phyloP scores from a whole-genome alignment of 2,113 vertebrate genomes.

The Herpetotheres cachinnans region DNA sequence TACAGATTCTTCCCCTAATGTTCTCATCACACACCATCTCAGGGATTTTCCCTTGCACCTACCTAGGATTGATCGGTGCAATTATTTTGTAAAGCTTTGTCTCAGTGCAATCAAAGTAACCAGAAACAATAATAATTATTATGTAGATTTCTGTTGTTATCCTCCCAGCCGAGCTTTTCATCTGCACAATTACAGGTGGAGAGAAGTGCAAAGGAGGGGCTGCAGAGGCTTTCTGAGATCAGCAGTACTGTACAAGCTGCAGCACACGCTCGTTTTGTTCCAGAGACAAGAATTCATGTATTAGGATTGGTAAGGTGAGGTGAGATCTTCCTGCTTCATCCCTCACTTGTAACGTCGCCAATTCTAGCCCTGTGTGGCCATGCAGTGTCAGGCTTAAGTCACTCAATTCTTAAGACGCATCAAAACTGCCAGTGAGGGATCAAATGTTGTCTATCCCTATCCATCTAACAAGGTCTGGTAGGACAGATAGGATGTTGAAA shows the following conservation, averaged over 20 bases:
- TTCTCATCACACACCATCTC: background rate
- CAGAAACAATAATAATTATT: constrained; percentile 53
- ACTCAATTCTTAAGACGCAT: background rate
- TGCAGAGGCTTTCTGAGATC: background rate
- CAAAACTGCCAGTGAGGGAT: background rate
- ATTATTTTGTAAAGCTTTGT: constrained; percentile 52
- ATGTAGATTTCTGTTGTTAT: constrained; percentile 28
- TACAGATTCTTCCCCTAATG: background rate
- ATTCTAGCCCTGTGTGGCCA: background rate
- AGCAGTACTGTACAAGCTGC: background rate
- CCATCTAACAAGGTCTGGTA: background rate
- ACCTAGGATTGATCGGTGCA: constrained; percentile 8
- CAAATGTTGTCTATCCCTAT: background rate
- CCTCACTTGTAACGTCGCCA: background rate
- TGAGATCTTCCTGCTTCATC: background rate
- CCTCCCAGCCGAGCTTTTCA: constrained; percentile 14
- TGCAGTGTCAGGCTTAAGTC: background rate
- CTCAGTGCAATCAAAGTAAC: constrained; percentile 42
- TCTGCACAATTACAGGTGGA: constrained; percentile 38
- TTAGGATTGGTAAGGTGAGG: background rate
- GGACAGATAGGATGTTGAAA: background rate
- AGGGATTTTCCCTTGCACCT: background rate
- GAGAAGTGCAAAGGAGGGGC: background rate
- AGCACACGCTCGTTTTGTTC: background rate
- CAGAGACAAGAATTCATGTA: background rate